Base-by-base conservation (phyloP, 2,888 invertebrate species). In the Aproaerema taeniolella region DNA sequence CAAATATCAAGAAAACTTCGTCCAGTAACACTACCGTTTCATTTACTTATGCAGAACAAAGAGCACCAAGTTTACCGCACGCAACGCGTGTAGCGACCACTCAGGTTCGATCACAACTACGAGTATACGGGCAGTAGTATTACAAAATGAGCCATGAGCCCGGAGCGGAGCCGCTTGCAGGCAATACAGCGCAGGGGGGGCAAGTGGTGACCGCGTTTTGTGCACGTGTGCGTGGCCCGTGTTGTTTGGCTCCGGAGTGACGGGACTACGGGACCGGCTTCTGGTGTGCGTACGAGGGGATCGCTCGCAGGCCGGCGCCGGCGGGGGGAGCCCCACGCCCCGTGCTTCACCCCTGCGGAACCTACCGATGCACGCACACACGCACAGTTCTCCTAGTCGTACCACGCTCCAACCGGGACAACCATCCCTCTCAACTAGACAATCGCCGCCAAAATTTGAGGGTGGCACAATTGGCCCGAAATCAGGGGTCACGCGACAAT, bases 101-200 rank as follows among this genome's bases (percentile, higher is more conserved):
- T 20, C n/a, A 53, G 64, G 61, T 65, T 60, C 63, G 64, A 58
- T 61, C 67, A 66, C 77, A 65, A 81, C 82, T 81, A 73, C 62
- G 46, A 41, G 40, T 48, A 47, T 58, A 56, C 55, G 58, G 63
- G 58, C 59, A 57, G 52, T 20, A 46, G 66, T 64, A 59, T 67
- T 67, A 70, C 65, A 68, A 67, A 66, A 67, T 60, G 67, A 63
- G 60, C 58, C 66, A 66, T 61, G 62, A 64, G 61, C 61, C 54
- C 56, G 50, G 51, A 54, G 53, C 52, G 55, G 52, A 44, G 46
- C 25, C 42, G 31, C 39, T 45, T 44, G 49, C 45, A 40, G 43
- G 45, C 43, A 20, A 30, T 39, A 9, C 7, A 38, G 44, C 42
- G 38, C 20, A 44, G 43, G 41, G 53, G 60, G 55, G 49, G 56